Evolutionary conservation across 2,797 vertebrate genomes (phyloP).

Genomic region (Tokudaia muenninki): DNA sequence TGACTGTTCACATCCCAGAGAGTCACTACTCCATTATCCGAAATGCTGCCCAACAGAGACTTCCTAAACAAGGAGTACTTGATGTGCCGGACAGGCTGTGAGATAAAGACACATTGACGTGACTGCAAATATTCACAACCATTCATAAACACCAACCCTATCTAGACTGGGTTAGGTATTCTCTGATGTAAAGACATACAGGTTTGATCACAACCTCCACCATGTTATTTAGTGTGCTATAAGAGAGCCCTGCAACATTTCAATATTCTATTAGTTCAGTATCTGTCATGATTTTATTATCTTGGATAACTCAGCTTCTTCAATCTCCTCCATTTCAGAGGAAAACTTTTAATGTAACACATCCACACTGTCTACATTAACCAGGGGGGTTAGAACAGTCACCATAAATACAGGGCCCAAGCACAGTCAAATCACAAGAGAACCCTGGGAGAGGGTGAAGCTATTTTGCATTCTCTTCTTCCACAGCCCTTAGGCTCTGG

Average conservation of each 20-base stretch:
- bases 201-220: neutral
- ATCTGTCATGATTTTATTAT: conserved; percentile 50
- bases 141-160: conserved; percentile 13
- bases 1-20: conserved; percentile 98
- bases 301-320: neutral
- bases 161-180: neutral
- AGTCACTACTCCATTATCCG: conserved; percentile 94
- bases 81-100: conserved; percentile 95
- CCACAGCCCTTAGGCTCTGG: neutral
- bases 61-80: conserved; percentile 94
- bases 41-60: conserved; percentile 95
- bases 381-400: neutral
- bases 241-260: neutral
- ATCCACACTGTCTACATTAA: neutral
- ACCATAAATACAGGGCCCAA: conserved; percentile 25
- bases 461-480: conserved; percentile 15
- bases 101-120: conserved; percentile 70
- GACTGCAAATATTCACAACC: conserved; percentile 24
- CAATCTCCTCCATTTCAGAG: neutral
- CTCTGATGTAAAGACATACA: neutral
- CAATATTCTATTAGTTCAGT: neutral
- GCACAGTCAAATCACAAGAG: neutral
- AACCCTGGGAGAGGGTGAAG: conserved; percentile 10
- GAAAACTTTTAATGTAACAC: neutral
- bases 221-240: neutral